These are phyloP conservation scores for Dynastes maya DNA, from an alignment of 2,888 invertebrate species.

Conservation along the genomic window DNA sequence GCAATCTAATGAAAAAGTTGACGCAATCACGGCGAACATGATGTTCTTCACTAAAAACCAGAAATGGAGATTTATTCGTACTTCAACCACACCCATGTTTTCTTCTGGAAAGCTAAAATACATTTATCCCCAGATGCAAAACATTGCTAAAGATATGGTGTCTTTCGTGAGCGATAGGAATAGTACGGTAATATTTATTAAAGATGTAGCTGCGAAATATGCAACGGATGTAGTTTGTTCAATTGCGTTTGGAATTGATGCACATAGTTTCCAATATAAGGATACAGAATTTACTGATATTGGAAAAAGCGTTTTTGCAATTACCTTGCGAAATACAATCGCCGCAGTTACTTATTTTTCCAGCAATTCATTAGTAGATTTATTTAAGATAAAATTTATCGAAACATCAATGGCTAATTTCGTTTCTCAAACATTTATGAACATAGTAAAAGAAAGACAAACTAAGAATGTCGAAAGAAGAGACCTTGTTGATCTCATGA, in stretches of 20 bases:
- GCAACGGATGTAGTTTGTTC: constrained; percentile 64
- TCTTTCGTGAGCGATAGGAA: neutral
- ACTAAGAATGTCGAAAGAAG: constrained; percentile 63
- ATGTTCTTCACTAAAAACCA: constrained; percentile 70
- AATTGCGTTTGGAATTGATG: constrained; percentile 70
- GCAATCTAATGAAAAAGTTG: constrained; percentile 66
- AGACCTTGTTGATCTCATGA: constrained; percentile 70
- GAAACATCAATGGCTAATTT: constrained; percentile 61
- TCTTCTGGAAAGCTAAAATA: constrained; percentile 54
- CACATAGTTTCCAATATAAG: constrained; percentile 66
- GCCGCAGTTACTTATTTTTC: constrained; percentile 4
- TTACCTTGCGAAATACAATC: neutral
- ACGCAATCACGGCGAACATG: constrained; percentile 68
- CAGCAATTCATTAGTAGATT: constrained; percentile 59
- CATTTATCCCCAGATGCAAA: constrained; percentile 12
- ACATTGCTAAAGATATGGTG: neutral
- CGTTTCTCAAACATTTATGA: constrained; percentile 63
- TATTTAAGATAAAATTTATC: constrained; percentile 63
- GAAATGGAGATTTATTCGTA: constrained; percentile 72
- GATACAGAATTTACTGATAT: constrained; percentile 66
- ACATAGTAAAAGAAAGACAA: constrained; percentile 63
- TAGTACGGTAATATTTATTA: neutral
- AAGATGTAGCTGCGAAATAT: constrained; percentile 12
- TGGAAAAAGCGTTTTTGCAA: constrained; percentile 57
- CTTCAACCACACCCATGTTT: constrained; percentile 73